Percentiles rank a stretch among this genome's conserved stretches.
Conservation (phyloP, 2,888 invertebrate genomes). For the Fragum whitleyi region DNA sequence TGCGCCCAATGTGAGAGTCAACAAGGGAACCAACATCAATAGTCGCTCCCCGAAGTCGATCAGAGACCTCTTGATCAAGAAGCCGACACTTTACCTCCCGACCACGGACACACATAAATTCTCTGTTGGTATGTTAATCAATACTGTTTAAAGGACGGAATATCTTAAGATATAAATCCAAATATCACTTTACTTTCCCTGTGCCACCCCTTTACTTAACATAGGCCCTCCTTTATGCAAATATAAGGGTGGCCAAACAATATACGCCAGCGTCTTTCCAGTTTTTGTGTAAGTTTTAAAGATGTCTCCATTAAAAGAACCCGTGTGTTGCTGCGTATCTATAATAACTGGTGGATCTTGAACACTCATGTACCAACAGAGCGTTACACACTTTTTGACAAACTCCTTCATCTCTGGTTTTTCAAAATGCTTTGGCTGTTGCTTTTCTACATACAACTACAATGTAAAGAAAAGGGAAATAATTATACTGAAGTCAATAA, state of each 20-base stretch:
- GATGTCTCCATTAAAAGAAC: conserved; percentile 29
- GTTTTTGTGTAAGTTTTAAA: conserved; percentile 33
- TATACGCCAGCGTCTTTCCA: conserved; percentile 26
- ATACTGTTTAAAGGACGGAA: too few relatives aligned
- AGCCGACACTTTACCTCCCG: too few relatives aligned
- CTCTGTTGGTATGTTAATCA: too few relatives aligned
- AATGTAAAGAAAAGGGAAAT: neutral
- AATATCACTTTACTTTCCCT: conserved; percentile 10
- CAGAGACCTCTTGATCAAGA: too few relatives aligned
- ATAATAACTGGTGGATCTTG: conserved; percentile 59
- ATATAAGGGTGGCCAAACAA: conserved; percentile 48
- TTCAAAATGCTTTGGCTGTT: conserved; percentile 4
- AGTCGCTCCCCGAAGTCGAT: too few relatives aligned
- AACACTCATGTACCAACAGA: conserved; percentile 61
- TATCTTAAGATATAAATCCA: too few relatives aligned
- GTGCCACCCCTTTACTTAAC: conserved; percentile 45
- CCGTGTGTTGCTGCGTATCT: conserved; percentile 17
- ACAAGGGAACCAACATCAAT: too few relatives aligned
- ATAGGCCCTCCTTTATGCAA: conserved; percentile 41
- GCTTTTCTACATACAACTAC: neutral
- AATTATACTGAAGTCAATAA: neutral
- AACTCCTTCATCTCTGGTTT: neutral
- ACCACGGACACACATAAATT: too few relatives aligned
- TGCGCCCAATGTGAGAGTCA: too few relatives aligned
- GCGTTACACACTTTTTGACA: conserved; percentile 33